Evolutionary conservation across 2,888 invertebrate genomes (phyloP), one percentile per base, ranked within the genome.

Genomic region (Ormyrus pomaceus): DNA sequence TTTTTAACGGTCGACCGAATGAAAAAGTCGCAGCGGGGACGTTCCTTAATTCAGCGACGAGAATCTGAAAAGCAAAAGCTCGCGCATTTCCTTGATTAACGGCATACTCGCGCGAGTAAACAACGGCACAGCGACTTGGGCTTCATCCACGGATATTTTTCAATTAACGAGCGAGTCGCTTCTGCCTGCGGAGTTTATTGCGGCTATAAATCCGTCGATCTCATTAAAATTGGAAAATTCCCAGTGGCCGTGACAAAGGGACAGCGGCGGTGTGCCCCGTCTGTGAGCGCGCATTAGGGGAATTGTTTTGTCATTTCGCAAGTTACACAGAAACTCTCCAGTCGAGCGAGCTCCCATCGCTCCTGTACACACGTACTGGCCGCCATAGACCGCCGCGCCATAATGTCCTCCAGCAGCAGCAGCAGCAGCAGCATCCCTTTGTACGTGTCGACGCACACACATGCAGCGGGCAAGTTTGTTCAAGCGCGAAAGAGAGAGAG

Each of bases 151-250:
- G 66, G 71, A 77, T 77, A 77, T 62, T 80, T 80, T 80, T 82
- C 77, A 82, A 82, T 82, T 80, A 80, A 77, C 70, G 72, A 66
- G 7, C 19, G 61, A 48, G n/a, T 8, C 13, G 34, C 46, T 19
- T 53, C 65, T 65, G 74, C 59, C 48, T 19, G 61, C 13, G 53
- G n/a, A 45, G 51, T 82, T 82, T 80, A 80, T 82, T 73, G 76
- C 79, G 76, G 73, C 80, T 51, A 82, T 82, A 82, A 80, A 82
- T 82, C 79, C 76, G 76, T 69, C 66, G 76, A 81, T 82, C 80
- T 82, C 82, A 82, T 82, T 82, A 82, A 82, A 82, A 82, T 79
- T 78, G 80, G 80, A 82, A 80, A 82, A 82, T 80, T 82, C 80
- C 80, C 82, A 75, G 69, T 58, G 80, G 80, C 61, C 68, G 69